Percentiles rank a stretch among this genome's conserved stretches.
phyloP scores from a whole-genome alignment of 2,888 invertebrate genomes.

The Galeopsomyia nigrocyanea region DNA sequence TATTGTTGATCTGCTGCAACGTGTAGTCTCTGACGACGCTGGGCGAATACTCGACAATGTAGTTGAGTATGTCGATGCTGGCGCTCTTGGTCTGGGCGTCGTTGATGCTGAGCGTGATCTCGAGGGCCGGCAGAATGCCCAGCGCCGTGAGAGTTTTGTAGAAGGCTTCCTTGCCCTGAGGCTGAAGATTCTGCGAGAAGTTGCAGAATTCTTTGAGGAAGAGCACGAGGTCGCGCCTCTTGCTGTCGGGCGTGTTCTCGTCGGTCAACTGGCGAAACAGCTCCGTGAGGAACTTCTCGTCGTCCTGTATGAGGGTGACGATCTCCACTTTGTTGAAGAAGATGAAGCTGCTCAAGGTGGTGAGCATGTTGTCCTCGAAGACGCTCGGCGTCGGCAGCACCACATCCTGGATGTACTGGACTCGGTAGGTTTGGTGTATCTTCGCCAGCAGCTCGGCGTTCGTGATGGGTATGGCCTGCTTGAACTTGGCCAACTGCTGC shows the following conservation, averaged over 20 bases:
- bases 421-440: constrained; percentile 99
- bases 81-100: constrained; percentile 96
- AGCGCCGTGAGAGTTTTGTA: constrained; percentile 93
- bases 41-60: constrained; percentile 98
- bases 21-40: constrained; percentile 98
- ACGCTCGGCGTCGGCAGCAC: constrained; percentile 98
- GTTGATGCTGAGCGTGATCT: constrained; percentile 91
- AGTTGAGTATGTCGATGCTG: constrained; percentile 97
- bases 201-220: constrained; percentile 99
- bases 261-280: constrained; percentile 94
- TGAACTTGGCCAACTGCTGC: constrained; percentile 90
- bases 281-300: constrained; percentile 95
- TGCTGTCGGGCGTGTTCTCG: constrained; percentile 85
- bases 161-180: constrained; percentile 96
- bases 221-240: constrained; percentile 93
- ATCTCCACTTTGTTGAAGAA: constrained; percentile 99
- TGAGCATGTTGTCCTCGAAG: constrained; percentile 99
- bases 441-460: constrained; percentile 95
- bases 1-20: constrained; percentile 89
- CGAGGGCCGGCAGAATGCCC: constrained; percentile 89
- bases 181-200: constrained; percentile 98
- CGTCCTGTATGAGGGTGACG: constrained; percentile 97
- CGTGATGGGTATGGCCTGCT: constrained; percentile 94
- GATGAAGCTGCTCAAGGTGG: constrained; percentile 97
- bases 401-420: constrained; percentile 99